Base-by-base conservation (phyloP, 2,797 vertebrate species). In the Gambusia yucatana region DNA sequence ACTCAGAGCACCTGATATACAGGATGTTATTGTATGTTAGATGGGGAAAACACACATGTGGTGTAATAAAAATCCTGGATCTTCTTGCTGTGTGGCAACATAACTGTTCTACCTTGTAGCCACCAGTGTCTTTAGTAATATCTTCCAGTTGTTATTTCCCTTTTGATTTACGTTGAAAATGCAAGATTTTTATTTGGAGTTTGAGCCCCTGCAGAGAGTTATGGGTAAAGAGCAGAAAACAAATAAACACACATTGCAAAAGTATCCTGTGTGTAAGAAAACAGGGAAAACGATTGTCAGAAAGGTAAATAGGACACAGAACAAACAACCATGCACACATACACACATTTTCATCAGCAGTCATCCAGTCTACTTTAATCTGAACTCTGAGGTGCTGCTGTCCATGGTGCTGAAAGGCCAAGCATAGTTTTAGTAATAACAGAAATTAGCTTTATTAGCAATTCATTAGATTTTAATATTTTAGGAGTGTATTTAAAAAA, bases 141-240 rank as follows among this genome's bases (percentile, higher is more conserved):
- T 44, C 41, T 28, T 70, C 10, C 67, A 43, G 67, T n/a, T 70
- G 25, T 70, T 70, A 70, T 70, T 70, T 70, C 67, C 67, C 67
- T 44, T 28, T 44, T 70, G 67, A 70, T 70, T 70, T 70, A 70
- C 22, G 11, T 39, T 70, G 67, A 70, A 70, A 70, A 28, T 70
- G 25, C 25, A 44, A 44, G 25, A 14, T 70, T 70, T n/a, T 43
- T 67, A 25, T 67, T 70, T 43, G 43, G 22, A 70, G 67, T 43
- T n/a, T 44, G 67, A 25, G 22, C 1, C 3, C 8, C 25, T 44
- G 43, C 16, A 70, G 25, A 70, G 67, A 44, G 9, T n/a, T 10
- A n/a, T 3, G 39, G 25, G 11, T 43, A 25, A 67, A 67, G 39
- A 67, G 41, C 39, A 43, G 25, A 9, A 14, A 25, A 25, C 36